A percentile compares a stretch with the other conserved stretches of the same genome.
Conservation (phyloP, 2,888 invertebrate genomes). For the Drosophila siamana region DNA sequence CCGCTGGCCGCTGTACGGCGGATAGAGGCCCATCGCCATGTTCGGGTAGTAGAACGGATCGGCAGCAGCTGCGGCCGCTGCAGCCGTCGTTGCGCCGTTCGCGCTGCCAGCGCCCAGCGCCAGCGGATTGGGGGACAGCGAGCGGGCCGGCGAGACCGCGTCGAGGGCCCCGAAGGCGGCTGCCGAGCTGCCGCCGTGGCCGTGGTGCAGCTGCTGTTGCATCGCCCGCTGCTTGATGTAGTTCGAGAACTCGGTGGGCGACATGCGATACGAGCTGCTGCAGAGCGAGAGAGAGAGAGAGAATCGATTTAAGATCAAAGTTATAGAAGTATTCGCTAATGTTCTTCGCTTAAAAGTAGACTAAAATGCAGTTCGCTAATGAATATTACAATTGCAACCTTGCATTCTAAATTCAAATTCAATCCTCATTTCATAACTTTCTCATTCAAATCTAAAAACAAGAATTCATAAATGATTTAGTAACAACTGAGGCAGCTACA, state of each 20-base stretch:
- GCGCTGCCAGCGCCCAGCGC: constrained; percentile 75
- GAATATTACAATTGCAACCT: too few relatives aligned
- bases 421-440: too few relatives aligned
- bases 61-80: constrained; percentile 5
- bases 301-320: too few relatives aligned
- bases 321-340: too few relatives aligned
- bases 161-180: constrained; percentile 86
- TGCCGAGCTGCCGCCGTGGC: constrained; percentile 73
- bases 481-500: too few relatives aligned
- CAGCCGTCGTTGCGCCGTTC: not conserved
- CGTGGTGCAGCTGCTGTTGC: constrained; percentile 91
- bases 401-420: too few relatives aligned
- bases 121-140: constrained; percentile 87
- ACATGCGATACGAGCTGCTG: constrained; percentile 90
- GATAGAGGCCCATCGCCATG: constrained; percentile 84
- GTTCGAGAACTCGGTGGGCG: constrained; percentile 98
- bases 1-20: constrained; percentile 83
- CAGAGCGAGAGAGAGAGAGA: not conserved
- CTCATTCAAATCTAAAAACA: too few relatives aligned
- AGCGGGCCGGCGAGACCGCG: constrained; percentile 88
- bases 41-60: constrained; percentile 88
- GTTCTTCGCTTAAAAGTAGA: too few relatives aligned
- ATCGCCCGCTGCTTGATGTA: constrained; percentile 97
- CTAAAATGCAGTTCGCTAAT: too few relatives aligned
- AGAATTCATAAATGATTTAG: too few relatives aligned